Percentiles rank a stretch among this genome's conserved stretches.
These are phyloP conservation scores for Leucozona laternaria DNA, from an alignment of 2,888 invertebrate species.

Conservation along the genomic window DNA sequence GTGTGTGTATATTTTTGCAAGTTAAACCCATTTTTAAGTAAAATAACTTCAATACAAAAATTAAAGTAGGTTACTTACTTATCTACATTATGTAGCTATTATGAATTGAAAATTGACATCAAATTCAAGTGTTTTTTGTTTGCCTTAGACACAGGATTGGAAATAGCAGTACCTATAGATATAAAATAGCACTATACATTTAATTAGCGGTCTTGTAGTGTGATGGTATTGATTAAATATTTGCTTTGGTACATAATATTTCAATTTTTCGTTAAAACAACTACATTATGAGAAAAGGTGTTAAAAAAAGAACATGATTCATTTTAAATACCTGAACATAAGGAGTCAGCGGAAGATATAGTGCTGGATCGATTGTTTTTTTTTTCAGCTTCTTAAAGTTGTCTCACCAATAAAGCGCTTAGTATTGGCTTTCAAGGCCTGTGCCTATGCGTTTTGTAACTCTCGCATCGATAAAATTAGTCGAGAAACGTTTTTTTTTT, in stretches of 20 bases:
- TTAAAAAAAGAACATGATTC: constrained; percentile 7
- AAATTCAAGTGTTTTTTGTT: constrained; percentile 11
- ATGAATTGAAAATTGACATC: constrained; percentile 6
- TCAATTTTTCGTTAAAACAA: constrained; percentile 30
- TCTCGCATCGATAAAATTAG: too few species aligned
- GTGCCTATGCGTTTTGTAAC: too few species aligned
- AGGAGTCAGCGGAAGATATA: not conserved
- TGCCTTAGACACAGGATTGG: not conserved
- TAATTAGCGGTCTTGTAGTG: constrained; percentile 63
- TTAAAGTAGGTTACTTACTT: not conserved
- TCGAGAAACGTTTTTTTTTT: too few species aligned
- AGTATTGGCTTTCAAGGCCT: not conserved
- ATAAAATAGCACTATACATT: constrained; percentile 30
- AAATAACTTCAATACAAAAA: not conserved
- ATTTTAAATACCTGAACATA: not conserved
- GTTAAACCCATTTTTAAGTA: not conserved
- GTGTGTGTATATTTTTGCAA: constrained; percentile 6
- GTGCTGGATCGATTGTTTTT: not conserved
- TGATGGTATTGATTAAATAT: constrained; percentile 67
- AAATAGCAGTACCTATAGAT: constrained; percentile 13
- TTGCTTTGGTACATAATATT: constrained; percentile 43
- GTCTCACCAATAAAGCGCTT: not conserved
- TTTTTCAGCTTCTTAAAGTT: not conserved
- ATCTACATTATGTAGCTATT: not conserved
- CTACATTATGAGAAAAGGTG: not conserved